Evolutionary conservation across 2,888 invertebrate species (phyloP).

Genomic region (Boloria selene): DNA sequence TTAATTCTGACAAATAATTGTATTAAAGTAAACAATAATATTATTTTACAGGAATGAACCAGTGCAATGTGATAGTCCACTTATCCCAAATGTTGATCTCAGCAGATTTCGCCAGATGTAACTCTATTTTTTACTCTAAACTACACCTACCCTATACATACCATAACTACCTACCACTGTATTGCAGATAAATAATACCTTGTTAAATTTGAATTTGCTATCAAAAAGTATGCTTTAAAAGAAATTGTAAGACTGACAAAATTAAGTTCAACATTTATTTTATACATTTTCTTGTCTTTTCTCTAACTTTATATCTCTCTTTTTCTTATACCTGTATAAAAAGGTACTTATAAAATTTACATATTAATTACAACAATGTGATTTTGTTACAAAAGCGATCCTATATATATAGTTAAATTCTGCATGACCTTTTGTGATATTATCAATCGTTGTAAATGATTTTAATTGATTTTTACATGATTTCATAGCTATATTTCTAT

Average conservation of each 20-base stretch:
- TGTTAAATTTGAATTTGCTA: slow-evolving; percentile 1
- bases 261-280: slow-evolving; percentile 44
- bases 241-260: slow-evolving; percentile 26
- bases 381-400: slow-evolving; percentile 58
- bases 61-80: slow-evolving; percentile 81
- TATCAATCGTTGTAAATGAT: slow-evolving; percentile 53
- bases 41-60: slow-evolving; percentile 84
- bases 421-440: slow-evolving; percentile 62
- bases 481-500: not conserved
- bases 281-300: slow-evolving; percentile 31
- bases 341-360: slow-evolving; percentile 7
- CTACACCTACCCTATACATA: too few species aligned
- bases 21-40: slow-evolving; percentile 25
- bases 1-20: too few species aligned
- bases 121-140: not conserved
- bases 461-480: slow-evolving; percentile 23
- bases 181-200: too few species aligned
- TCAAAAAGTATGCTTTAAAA: slow-evolving; percentile 2
- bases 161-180: too few species aligned
- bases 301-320: slow-evolving; percentile 26
- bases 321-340: slow-evolving; percentile 24
- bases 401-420: slow-evolving; percentile 27
- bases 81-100: slow-evolving; percentile 84
- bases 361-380: slow-evolving; percentile 50
- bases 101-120: slow-evolving; percentile 81